Percentiles rank a stretch among this genome's conserved stretches.
Conservation (phyloP, 2,797 vertebrate species). For the Alca torda region DNA sequence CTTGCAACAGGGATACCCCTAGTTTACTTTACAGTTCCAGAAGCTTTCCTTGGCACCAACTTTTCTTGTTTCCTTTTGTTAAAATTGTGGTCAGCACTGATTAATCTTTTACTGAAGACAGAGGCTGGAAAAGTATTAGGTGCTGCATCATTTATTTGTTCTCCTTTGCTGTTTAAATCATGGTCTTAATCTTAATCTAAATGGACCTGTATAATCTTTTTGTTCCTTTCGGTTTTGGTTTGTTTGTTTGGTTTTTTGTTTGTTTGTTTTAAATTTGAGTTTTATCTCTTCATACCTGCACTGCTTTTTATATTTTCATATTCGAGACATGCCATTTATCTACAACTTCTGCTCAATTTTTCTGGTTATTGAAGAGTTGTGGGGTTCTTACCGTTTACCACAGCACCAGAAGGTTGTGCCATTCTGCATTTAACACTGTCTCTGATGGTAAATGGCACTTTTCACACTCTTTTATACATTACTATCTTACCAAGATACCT, state of each 20-base stretch:
- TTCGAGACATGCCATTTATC: background rate
- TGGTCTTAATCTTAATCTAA: background rate
- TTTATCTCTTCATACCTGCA: background rate
- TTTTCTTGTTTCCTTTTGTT: background rate
- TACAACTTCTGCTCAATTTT: background rate
- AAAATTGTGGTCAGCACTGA: background rate
- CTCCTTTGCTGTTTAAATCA: background rate
- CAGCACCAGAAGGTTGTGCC: background rate
- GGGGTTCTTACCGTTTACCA: background rate
- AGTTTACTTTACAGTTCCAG: background rate
- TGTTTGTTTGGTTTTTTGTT: too few relatives aligned
- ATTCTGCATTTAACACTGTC: background rate
- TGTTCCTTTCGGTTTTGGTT: background rate
- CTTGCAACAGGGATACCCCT: background rate
- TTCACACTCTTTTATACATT: background rate
- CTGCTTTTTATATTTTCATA: background rate
- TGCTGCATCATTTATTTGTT: background rate
- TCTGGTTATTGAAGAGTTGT: background rate
- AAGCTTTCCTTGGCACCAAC: background rate
- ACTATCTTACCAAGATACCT: background rate
- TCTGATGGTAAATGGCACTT: background rate
- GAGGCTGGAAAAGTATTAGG: background rate
- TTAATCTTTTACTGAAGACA: background rate
- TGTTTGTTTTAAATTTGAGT: background rate
- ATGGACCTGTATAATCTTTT: background rate